A percentile compares a stretch with the other conserved stretches of the same genome.
phyloP scores from a whole-genome alignment of 2,888 invertebrate genomes.

The Tanytarsus gracilentus region DNA sequence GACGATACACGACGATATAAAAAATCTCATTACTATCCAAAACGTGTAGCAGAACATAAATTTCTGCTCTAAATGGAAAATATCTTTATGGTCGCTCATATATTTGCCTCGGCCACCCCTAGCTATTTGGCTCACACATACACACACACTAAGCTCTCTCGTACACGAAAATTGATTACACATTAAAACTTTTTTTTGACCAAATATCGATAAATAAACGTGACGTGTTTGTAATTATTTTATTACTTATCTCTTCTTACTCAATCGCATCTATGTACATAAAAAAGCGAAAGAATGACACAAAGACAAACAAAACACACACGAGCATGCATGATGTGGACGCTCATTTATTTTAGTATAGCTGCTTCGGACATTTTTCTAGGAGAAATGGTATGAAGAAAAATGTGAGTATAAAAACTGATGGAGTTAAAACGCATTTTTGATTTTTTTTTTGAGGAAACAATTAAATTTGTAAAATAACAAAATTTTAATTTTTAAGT shows the following conservation, averaged over 20 bases:
- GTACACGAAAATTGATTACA: constrained; percentile 21
- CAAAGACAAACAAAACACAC: background rate
- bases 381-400: too few relatives aligned
- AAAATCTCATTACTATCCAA: constrained; percentile 28
- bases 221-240: constrained; percentile 28
- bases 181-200: constrained; percentile 27
- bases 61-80: constrained; percentile 21
- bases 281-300: background rate
- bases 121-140: too few relatives aligned
- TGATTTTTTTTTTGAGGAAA: too few relatives aligned
- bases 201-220: constrained; percentile 24
- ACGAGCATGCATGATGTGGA: background rate
- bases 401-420: background rate
- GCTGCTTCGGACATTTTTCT: background rate
- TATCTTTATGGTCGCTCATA: constrained; percentile 22
- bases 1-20: constrained; percentile 19
- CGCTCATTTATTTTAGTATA: constrained; percentile 8
- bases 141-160: background rate
- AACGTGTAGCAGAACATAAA: constrained; percentile 16
- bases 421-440: background rate
- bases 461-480: too few relatives aligned
- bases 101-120: background rate
- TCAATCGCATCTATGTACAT: background rate
- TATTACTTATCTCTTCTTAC: constrained; percentile 19
- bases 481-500: too few relatives aligned